Percentiles rank a stretch among this genome's conserved stretches.
These are phyloP conservation scores for Dreissena polymorpha DNA, from an alignment of 1,140 invertebrate species.

Conservation along the genomic window DNA sequence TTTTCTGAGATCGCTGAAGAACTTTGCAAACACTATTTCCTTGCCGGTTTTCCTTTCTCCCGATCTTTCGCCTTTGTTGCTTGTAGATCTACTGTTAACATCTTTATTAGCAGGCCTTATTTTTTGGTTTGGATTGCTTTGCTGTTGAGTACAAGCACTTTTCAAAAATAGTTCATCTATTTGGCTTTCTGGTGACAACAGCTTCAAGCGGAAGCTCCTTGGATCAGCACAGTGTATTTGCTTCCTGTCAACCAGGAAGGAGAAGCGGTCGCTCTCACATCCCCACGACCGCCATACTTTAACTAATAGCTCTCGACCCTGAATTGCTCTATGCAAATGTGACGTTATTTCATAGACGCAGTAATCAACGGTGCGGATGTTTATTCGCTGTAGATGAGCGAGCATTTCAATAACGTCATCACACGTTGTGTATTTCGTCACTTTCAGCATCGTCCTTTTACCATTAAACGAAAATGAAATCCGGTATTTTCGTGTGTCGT, in stretches of 20 bases:
- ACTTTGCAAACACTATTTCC: background rate
- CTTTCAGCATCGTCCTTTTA: background rate
- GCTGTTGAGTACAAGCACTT: background rate
- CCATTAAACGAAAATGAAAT: conserved; percentile 26
- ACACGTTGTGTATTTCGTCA: conserved; percentile 43
- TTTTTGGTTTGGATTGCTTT: background rate
- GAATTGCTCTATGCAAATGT: background rate
- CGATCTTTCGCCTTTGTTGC: background rate
- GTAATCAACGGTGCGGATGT: background rate
- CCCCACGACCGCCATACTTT: conserved; percentile 35
- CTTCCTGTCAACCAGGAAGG: conserved; percentile 18
- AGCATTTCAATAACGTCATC: conserved; percentile 40
- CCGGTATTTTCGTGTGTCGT: background rate
- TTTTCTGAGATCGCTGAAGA: conserved; percentile 2
- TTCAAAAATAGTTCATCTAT: conserved; percentile 10
- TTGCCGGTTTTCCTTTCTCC: background rate
- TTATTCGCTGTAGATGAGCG: background rate
- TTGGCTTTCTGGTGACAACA: background rate
- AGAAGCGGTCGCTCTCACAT: conserved; percentile 1
- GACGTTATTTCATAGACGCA: conserved; percentile 16
- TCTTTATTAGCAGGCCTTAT: background rate
- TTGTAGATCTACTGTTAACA: background rate
- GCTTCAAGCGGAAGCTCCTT: background rate
- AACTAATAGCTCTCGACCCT: background rate
- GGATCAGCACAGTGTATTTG: background rate